Percentiles rank a stretch among this genome's conserved stretches.
These are phyloP conservation scores for Albula goreensis DNA, from an alignment of 2,113 vertebrate species.

Conservation along the genomic window DNA sequence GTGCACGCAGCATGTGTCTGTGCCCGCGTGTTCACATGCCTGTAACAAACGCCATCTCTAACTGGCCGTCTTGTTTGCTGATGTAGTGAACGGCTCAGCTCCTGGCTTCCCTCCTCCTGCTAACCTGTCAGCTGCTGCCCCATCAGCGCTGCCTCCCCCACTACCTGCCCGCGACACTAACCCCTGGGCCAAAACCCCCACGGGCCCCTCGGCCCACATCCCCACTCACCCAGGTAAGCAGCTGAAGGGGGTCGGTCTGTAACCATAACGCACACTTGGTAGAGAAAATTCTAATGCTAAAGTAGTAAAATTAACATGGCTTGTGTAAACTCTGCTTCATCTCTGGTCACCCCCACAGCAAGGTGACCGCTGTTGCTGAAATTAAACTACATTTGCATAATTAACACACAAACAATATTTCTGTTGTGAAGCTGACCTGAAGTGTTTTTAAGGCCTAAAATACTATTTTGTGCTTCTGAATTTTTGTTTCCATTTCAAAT, in stretches of 20 bases:
- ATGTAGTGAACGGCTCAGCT: slow-evolving; percentile 91
- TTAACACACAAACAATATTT: no score
- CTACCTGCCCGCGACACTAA: slow-evolving; percentile 94
- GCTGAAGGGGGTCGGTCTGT: background rate
- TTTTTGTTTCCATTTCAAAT: background rate
- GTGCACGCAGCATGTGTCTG: slow-evolving; percentile 10
- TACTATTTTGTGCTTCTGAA: background rate
- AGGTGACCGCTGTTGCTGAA: no score
- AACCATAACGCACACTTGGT: background rate
- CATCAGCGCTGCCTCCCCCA: slow-evolving; percentile 80
- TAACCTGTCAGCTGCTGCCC: slow-evolving; percentile 63
- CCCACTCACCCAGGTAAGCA: slow-evolving; percentile 76
- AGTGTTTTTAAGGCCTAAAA: background rate
- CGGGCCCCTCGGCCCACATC: slow-evolving; percentile 60
- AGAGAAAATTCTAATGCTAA: background rate
- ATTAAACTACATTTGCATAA: no score
- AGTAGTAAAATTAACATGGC: background rate
- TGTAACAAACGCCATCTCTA: slow-evolving; percentile 46
- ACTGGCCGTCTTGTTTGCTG: slow-evolving; percentile 72
- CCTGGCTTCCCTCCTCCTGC: slow-evolving; percentile 81
- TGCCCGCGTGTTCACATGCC: slow-evolving; percentile 37
- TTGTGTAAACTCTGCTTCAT: background rate
- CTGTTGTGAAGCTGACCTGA: no score
- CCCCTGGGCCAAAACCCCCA: slow-evolving; percentile 90
- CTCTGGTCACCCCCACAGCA: background rate